Evolutionary conservation across 2,113 vertebrate species (phyloP), one percentile per base, ranked within the genome.

Genomic region (Mobula birostris): DNA sequence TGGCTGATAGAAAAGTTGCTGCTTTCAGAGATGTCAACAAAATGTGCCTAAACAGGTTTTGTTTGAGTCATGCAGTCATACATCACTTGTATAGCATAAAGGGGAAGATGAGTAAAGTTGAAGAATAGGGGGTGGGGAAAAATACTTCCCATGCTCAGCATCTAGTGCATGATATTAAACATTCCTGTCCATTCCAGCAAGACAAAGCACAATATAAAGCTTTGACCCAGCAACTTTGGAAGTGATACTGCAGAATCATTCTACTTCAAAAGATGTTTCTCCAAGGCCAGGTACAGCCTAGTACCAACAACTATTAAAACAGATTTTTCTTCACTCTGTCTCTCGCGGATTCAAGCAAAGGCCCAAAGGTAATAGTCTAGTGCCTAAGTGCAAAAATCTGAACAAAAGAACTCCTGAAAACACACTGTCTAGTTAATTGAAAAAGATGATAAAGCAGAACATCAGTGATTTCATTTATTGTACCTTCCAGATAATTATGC

Each of bases 401-500:
- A 19, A 1, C 12, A 19, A 63, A 15, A 61, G 9, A 15, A n/a
- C 8, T n/a, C 5, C 66, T 66, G 14, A 90, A 88, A 85, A 85
- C 58, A 88, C 61, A 88, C 15, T 0, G n/a, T 32, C 32, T 66
- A 32, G 14, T n/a, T 66, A 7, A 15, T 7, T 32, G 29, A 29
- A 19, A 66, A 17, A 83, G 61, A 29, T 32, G 27, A 15, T 29
- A 27, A 29, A 83, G 21, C 40, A 83, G 48, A 58, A 40, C 32
- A 88, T 15, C 11, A 32, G 85, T 66, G 29, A 88, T 88, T 88
- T 88, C 29, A 17, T 70, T 0, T 3, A 70, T 94, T 94, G 95
- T 94, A 99, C 99, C 98, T 97, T 96, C 99, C 99, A 99, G 90
- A 99, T 95, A 0, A 96, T 95, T 96, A 99, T 97, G 58, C 96